Conservation (phyloP, 2,888 invertebrate species). For the Sicus ferrugineus region DNA sequence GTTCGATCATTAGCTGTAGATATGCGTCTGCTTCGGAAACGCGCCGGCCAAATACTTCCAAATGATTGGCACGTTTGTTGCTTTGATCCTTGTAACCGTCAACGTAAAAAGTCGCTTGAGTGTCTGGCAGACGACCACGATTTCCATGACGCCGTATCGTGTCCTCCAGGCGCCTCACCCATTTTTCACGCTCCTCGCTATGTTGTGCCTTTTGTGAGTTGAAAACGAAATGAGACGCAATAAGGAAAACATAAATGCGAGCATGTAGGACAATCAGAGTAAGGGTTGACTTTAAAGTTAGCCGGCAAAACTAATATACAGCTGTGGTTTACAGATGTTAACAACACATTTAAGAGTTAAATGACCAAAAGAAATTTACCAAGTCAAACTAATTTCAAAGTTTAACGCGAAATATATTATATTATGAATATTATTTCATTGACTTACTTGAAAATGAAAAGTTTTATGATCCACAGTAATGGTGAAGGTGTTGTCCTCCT, state of each 20-base stretch:
- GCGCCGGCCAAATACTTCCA: conserved; percentile 84
- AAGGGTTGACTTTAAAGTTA: too few species aligned
- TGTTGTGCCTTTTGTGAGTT: conserved; percentile 81
- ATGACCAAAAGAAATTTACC: not conserved
- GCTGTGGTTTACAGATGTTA: too few species aligned
- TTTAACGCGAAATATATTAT: too few species aligned
- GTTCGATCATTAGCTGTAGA: conserved; percentile 93
- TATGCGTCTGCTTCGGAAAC: conserved; percentile 96
- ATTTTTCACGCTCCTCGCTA: conserved; percentile 91
- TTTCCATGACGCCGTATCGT: conserved; percentile 87
- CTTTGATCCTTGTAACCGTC: conserved; percentile 65
- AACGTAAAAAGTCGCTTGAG: conserved; percentile 58
- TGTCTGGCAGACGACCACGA: conserved; percentile 65
- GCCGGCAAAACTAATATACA: too few species aligned
- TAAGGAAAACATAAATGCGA: not conserved
- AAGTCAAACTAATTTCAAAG: not conserved
- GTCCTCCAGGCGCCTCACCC: conserved; percentile 95
- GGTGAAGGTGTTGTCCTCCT: conserved; percentile 98
- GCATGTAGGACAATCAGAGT: too few species aligned
- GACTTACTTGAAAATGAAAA: conserved; percentile 90
- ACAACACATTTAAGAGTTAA: too few species aligned
- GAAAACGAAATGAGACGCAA: conserved; percentile 9
- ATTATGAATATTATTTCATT: too few species aligned
- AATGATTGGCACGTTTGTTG: conserved; percentile 61
- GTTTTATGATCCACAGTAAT: conserved; percentile 99